Evolutionary conservation across 2,888 invertebrate genomes (phyloP).

Genomic region (Timema cristinae): DNA sequence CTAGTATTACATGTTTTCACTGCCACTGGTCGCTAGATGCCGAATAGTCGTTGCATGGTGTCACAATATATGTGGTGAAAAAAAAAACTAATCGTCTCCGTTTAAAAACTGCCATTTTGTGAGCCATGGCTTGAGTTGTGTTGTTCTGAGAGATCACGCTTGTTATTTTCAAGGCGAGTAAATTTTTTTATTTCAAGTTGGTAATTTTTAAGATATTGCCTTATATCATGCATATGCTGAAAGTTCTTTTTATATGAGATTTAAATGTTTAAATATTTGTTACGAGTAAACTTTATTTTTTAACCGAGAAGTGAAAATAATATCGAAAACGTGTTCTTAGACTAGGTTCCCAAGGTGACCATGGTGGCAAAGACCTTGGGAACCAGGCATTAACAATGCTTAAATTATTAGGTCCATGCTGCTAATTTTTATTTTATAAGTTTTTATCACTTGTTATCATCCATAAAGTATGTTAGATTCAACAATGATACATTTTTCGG

Average conservation of each 20-base stretch:
- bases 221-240: not conserved
- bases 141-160: not conserved
- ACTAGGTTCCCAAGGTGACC: not conserved
- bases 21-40: no score
- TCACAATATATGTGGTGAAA: no score
- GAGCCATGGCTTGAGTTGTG: not conserved
- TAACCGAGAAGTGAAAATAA: not conserved
- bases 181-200: not conserved
- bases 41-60: no score
- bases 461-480: no score
- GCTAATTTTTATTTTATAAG: not conserved
- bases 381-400: not conserved
- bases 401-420: not conserved
- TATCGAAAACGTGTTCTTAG: not conserved
- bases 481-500: no score
- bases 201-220: not conserved
- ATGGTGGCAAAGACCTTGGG: not conserved
- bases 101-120: not conserved
- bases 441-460: not conserved
- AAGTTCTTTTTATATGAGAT: not conserved
- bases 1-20: no score
- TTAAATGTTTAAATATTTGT: not conserved
- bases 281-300: not conserved
- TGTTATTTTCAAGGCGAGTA: slow-evolving; percentile 1
- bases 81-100: no score